Conservation (phyloP, 2,888 invertebrate species). For the Unio delphinus region DNA sequence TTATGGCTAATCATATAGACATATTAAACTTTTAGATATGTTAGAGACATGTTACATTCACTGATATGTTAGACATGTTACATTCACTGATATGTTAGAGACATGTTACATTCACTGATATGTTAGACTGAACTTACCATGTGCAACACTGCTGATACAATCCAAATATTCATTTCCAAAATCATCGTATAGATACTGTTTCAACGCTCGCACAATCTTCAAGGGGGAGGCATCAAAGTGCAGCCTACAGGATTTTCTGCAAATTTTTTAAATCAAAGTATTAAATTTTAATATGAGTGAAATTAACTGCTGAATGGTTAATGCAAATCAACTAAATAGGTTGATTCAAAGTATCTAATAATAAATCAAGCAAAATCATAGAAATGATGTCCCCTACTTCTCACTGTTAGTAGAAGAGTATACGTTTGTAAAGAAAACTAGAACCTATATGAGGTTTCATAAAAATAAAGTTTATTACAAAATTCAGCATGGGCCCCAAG, state of each 20-base stretch:
- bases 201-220: constrained; percentile 91
- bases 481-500: too few relatives aligned
- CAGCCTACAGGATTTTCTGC: constrained; percentile 91
- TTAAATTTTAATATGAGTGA: neutral
- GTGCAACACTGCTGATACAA: constrained; percentile 98
- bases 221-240: constrained; percentile 93
- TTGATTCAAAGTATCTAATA: too few relatives aligned
- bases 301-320: neutral
- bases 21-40: neutral
- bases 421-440: too few relatives aligned
- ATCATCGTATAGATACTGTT: constrained; percentile 97
- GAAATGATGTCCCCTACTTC: too few relatives aligned
- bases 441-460: too few relatives aligned
- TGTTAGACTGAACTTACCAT: constrained; percentile 79
- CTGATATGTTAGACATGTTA: too few relatives aligned
- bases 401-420: too few relatives aligned
- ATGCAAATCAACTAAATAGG: neutral
- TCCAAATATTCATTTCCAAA: constrained; percentile 90
- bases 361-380: too few relatives aligned
- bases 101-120: neutral
- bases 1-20: too few relatives aligned
- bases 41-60: too few relatives aligned
- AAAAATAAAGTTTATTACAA: too few relatives aligned
- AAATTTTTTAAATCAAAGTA: neutral
- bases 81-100: too few relatives aligned